phyloP scores from a whole-genome alignment of 64 coral and sea anemone genomes.

The Trachythela sp. region DNA sequence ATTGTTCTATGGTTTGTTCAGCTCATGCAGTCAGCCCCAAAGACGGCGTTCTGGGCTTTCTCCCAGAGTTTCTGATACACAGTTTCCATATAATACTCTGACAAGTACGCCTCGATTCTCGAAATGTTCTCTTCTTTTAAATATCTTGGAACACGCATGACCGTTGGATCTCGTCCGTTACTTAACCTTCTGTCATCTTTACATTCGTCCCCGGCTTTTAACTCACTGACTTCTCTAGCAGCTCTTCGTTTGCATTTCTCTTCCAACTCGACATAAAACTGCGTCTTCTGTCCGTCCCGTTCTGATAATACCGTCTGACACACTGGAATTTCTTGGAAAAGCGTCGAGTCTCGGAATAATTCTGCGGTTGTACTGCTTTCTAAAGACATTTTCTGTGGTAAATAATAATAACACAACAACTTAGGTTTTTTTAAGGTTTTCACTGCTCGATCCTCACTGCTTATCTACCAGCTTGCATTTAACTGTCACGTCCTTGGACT shows the following conservation, averaged over 20 bases:
- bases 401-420: too few species aligned
- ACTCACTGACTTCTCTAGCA: not conserved
- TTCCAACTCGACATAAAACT: constrained; percentile 7
- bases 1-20: not conserved
- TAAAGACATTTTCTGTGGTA: not conserved
- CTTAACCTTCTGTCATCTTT: not conserved
- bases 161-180: not conserved
- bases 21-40: not conserved
- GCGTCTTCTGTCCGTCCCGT: not conserved
- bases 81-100: not conserved
- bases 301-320: not conserved
- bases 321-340: not conserved
- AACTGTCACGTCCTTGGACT: too few species aligned
- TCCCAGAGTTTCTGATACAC: constrained; percentile 15
- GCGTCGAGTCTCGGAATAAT: not conserved
- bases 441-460: too few species aligned
- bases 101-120: not conserved
- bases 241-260: not conserved
- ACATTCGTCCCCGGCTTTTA: not conserved
- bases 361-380: not conserved
- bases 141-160: not conserved
- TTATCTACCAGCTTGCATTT: too few species aligned
- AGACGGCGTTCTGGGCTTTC: not conserved
- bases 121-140: not conserved
- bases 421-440: too few species aligned